Base-by-base conservation (phyloP, 2,113 vertebrate species). In the Athene noctua region DNA sequence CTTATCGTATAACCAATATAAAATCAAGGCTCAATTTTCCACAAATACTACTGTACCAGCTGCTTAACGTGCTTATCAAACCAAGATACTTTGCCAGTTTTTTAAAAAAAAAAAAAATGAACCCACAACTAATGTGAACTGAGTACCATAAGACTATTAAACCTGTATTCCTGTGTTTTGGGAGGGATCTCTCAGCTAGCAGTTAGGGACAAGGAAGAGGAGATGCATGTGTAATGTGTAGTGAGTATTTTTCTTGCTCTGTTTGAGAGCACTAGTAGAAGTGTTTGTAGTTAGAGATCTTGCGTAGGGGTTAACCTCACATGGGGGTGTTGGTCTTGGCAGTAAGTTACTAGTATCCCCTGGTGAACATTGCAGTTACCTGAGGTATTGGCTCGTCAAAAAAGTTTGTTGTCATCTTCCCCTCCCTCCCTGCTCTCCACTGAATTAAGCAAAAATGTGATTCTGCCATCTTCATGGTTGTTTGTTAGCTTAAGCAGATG, bases 281-380 rank as follows among this genome's bases (percentile, higher is more conserved):
- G 3, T 85, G 34, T 71, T 82, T 12, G 5, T 71, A 72, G 30
- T n/a, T 62, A 16, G 26, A 29, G 23, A 52, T 57, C 46, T 70
- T 77, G 46, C 25, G 6, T 8, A 15, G n/a, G 18, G 7, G 18
- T 68, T 88, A 59, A 63, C 22, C 10, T 85, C 15, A 10, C 7
- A 3, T 19, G 7, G 0, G 5, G 5, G 3, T 58, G 92, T 73
- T 80, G 15, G 14, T 54, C 21, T 47, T 72, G 55, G 16, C 2
- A 2, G 4, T 72, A 42, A 72, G 7, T 72, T 92, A 7, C 2
- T 13, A 9, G 3, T 65, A 29, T 42, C 9, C 3, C 13, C 5
- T 4, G 14, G 21, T 36, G 40, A 81, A 27, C 20, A 22, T 11
- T 0, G 4, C 49, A 30, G 16, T 73, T 83, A 52, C 3, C 5